Evolutionary conservation across 2,888 invertebrate species (phyloP), one percentile per base, ranked within the genome.

Genomic region (Diarsia brunnea): DNA sequence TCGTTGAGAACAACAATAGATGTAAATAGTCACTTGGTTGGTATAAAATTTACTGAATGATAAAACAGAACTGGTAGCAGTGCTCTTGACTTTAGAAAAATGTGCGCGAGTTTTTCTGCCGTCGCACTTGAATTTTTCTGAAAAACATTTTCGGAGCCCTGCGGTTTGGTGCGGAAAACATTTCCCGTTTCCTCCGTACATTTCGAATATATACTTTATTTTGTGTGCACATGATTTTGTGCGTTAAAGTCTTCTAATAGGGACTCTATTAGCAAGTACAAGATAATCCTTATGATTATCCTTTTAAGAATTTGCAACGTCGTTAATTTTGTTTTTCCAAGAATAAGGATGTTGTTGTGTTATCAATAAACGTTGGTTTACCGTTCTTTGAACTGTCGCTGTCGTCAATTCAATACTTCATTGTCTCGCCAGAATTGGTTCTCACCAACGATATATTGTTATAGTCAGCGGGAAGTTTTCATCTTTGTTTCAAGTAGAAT

Each of bases 91-190:
- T 92, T 87, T 87, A 87, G 88, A 89, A 93, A 79, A 93, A 94
- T 93, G 90, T 91, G 89, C 79, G 90, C 88, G 90, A 90, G 90
- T 91, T 93, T 94, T 94, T 93, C 89, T 87, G 89, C 89, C 88
- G 82, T 85, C 88, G 87, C 90, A 92, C 90, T 93, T 91, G 92
- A 93, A 92, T 91, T 91, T 91, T 88, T 91, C 90, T 92, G 89
- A 90, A 94, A 87, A 93, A 94, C 92, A 93, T 94, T 94, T 94
- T 94, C 88, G 92, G 90, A 90, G 91, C 86, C 89, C 90, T 92
- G 94, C 88, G 93, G 93, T 93, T 53, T 92, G 90, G 88, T 82
- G 90, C 89, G 90, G 89, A 89, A 89, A 92, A 91, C 90, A 92
- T 92, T 91, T 92, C 90, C 87, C 90, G 87, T 92, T 91, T 90